These are phyloP conservation scores for Leptodactylus fuscus DNA, from an alignment of 2,113 vertebrate genomes.

Conservation along the genomic window DNA sequence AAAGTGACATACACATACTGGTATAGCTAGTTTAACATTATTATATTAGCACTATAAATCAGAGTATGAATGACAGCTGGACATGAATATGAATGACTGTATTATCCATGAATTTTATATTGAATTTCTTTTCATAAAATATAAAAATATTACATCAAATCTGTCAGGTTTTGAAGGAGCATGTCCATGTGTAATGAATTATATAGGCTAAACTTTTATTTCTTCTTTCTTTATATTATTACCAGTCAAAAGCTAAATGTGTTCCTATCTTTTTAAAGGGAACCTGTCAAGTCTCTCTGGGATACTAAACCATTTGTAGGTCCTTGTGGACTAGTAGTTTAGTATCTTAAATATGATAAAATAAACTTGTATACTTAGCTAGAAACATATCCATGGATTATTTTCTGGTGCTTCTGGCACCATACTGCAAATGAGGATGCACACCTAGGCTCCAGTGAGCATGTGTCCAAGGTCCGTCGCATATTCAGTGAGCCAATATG, in stretches of 20 bases:
- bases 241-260: not conserved
- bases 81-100: constrained; percentile 31
- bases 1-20: not conserved
- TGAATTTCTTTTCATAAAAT: not conserved
- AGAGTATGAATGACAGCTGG: constrained; percentile 23
- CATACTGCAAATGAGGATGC: too few relatives aligned
- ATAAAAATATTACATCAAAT: constrained; percentile 15
- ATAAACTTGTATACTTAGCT: too few relatives aligned
- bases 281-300: too few relatives aligned
- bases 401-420: too few relatives aligned
- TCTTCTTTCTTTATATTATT: not conserved
- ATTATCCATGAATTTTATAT: constrained; percentile 20
- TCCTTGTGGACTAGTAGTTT: too few relatives aligned
- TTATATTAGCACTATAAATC: not conserved
- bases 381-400: too few relatives aligned
- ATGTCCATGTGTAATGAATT: not conserved
- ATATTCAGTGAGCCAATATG: too few relatives aligned
- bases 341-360: too few relatives aligned
- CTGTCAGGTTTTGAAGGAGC: not conserved
- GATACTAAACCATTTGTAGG: too few relatives aligned
- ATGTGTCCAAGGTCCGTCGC: too few relatives aligned
- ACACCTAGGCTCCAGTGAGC: too few relatives aligned
- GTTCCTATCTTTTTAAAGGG: too few relatives aligned
- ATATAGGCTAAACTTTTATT: not conserved
- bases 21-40: not conserved